A percentile compares a stretch with the other conserved stretches of the same genome.
Evolutionary conservation across 1,140 invertebrate genomes (phyloP).

Genomic region (Heliothis subflexa): DNA sequence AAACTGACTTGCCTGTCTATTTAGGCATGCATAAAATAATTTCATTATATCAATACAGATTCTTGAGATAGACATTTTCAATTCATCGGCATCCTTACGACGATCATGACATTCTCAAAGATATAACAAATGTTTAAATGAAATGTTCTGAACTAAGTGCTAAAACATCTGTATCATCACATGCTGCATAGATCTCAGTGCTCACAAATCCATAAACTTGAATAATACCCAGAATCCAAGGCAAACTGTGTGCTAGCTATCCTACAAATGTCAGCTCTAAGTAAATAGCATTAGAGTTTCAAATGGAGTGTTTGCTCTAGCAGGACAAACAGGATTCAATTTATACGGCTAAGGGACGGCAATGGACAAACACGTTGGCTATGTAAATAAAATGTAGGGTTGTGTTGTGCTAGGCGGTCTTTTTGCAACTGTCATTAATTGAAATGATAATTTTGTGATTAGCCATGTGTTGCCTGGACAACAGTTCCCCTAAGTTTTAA

Average conservation of each 20-base stretch:
- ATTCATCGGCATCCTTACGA: too few relatives aligned
- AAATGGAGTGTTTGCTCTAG: conserved; percentile 12
- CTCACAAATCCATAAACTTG: conserved; percentile 26
- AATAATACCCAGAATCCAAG: conserved; percentile 21
- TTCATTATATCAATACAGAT: too few relatives aligned
- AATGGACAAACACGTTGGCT: conserved; percentile 44
- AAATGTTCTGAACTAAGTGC: neutral
- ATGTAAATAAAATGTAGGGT: conserved; percentile 37
- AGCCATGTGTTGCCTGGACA: neutral
- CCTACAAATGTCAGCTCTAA: conserved; percentile 13
- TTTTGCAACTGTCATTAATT: conserved; percentile 13
- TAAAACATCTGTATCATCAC: neutral
- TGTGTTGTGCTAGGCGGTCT: neutral
- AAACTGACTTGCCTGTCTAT: too few relatives aligned
- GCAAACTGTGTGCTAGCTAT: neutral
- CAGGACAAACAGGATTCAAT: conserved; percentile 45
- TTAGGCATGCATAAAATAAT: too few relatives aligned
- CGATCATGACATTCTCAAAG: too few relatives aligned
- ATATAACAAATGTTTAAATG: neutral
- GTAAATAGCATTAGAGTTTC: conserved; percentile 7
- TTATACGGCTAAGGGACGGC: conserved; percentile 34
- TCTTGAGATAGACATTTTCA: too few relatives aligned
- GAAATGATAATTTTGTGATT: conserved; percentile 23
- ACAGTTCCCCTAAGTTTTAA: neutral
- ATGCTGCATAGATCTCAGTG: conserved; percentile 11